Evolutionary conservation across 2,888 invertebrate species (phyloP).

Genomic region (Conistra vaccinii): DNA sequence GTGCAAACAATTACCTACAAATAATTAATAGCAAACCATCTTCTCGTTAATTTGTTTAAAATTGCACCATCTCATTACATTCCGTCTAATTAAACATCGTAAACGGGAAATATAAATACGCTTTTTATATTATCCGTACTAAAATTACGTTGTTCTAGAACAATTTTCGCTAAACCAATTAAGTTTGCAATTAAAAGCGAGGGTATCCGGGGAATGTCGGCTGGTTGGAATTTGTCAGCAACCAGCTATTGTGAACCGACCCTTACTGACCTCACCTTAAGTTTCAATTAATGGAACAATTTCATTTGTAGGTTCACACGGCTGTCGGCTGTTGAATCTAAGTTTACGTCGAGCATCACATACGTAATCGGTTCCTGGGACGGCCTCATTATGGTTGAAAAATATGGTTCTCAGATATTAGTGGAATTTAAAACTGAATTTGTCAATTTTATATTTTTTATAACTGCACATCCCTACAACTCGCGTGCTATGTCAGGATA

Average conservation of each 20-base stretch:
- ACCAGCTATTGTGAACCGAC: slow-evolving; percentile 64
- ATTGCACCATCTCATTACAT: slow-evolving; percentile 63
- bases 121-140: slow-evolving; percentile 67
- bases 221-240: slow-evolving; percentile 71
- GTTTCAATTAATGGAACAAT: slow-evolving; percentile 67
- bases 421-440: not conserved
- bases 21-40: slow-evolving; percentile 56
- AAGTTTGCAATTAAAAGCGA: slow-evolving; percentile 81
- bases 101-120: slow-evolving; percentile 70
- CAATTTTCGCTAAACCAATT: slow-evolving; percentile 78
- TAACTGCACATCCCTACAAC: not conserved
- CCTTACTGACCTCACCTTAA: slow-evolving; percentile 71
- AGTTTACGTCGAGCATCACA: slow-evolving; percentile 46
- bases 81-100: slow-evolving; percentile 68
- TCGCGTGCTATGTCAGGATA: not conserved
- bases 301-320: slow-evolving; percentile 61
- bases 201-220: slow-evolving; percentile 73
- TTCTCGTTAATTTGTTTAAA: slow-evolving; percentile 63
- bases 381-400: slow-evolving; percentile 27
- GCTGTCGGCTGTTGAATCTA: slow-evolving; percentile 42
- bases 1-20: slow-evolving; percentile 50
- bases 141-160: slow-evolving; percentile 71
- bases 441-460: too few species aligned
- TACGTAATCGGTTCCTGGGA: slow-evolving; percentile 25
- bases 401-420: slow-evolving; percentile 2